Evolutionary conservation across 2,888 invertebrate genomes (phyloP).

Genomic region (Emmelina monodactyla): DNA sequence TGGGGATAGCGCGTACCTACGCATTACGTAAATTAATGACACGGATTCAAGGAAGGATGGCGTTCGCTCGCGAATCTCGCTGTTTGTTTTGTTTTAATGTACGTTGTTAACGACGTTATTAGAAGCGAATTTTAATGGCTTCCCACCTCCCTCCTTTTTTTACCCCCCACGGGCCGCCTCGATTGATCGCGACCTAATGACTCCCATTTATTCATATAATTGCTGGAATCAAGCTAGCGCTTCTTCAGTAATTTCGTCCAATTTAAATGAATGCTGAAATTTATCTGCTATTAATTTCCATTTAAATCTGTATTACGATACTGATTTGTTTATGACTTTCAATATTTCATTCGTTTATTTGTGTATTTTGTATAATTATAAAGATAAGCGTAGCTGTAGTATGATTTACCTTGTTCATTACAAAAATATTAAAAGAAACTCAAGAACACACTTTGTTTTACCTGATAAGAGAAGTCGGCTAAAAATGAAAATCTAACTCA

Average conservation of each 20-base stretch:
- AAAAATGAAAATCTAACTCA: too few relatives aligned
- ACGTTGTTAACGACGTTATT: constrained; percentile 64
- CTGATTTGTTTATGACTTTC: constrained; percentile 3
- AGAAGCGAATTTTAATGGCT: constrained; percentile 53
- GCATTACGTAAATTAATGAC: constrained; percentile 68
- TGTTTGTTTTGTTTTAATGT: constrained; percentile 66
- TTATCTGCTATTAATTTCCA: constrained; percentile 34
- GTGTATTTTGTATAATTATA: neutral
- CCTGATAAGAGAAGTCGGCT: too few relatives aligned
- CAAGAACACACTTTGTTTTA: too few relatives aligned
- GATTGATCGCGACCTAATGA: constrained; percentile 59
- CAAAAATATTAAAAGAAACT: too few relatives aligned
- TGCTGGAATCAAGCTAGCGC: constrained; percentile 47
- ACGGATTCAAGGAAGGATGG: constrained; percentile 68
- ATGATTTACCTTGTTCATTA: too few relatives aligned
- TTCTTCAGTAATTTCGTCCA: constrained; percentile 28
- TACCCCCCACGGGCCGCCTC: too few relatives aligned
- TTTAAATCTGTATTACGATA: constrained; percentile 11
- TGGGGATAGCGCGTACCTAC: constrained; percentile 68
- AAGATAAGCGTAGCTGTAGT: neutral
- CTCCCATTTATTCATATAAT: constrained; percentile 54
- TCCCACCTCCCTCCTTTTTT: constrained; percentile 20
- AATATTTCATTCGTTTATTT: neutral
- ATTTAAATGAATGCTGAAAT: constrained; percentile 39
- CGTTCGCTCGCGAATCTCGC: constrained; percentile 36